Conservation (phyloP, 2,797 vertebrate species). For the Anas georgica region DNA sequence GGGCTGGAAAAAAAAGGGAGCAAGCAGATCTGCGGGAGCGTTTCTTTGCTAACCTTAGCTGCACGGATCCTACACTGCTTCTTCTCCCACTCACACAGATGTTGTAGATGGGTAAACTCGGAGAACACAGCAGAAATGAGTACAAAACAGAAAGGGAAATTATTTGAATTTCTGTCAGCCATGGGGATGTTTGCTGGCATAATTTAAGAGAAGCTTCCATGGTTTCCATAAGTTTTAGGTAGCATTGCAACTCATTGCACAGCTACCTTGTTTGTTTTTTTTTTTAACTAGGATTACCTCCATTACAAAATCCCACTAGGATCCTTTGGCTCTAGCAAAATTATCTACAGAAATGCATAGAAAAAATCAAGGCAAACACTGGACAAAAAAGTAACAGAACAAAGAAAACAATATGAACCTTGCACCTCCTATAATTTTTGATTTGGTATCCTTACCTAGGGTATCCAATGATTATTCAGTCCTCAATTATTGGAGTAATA, state of each 20-base stretch:
- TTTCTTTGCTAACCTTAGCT: conserved; percentile 84
- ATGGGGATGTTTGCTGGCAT: neutral
- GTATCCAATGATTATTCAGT: neutral
- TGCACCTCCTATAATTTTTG: neutral
- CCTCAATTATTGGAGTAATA: neutral
- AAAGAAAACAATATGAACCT: neutral
- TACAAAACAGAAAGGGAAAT: neutral
- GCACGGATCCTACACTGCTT: conserved; percentile 76
- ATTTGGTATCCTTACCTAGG: neutral
- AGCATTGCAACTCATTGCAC: neutral
- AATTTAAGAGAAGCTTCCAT: neutral
- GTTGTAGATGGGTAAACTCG: conserved; percentile 53
- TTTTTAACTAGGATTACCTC: neutral
- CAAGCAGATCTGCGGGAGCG: conserved; percentile 62
- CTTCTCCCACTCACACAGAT: conserved; percentile 61
- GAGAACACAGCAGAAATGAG: conserved; percentile 37
- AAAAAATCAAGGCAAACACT: neutral
- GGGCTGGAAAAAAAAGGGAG: conserved; percentile 47
- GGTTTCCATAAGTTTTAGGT: neutral
- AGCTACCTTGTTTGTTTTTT: neutral
- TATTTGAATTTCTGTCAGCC: neutral
- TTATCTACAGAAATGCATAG: neutral
- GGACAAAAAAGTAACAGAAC: neutral
- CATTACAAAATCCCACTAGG: neutral
- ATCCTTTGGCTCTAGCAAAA: neutral